Base-by-base conservation (phyloP, 1,140 invertebrate genomes). In the Lucilia sericata region DNA sequence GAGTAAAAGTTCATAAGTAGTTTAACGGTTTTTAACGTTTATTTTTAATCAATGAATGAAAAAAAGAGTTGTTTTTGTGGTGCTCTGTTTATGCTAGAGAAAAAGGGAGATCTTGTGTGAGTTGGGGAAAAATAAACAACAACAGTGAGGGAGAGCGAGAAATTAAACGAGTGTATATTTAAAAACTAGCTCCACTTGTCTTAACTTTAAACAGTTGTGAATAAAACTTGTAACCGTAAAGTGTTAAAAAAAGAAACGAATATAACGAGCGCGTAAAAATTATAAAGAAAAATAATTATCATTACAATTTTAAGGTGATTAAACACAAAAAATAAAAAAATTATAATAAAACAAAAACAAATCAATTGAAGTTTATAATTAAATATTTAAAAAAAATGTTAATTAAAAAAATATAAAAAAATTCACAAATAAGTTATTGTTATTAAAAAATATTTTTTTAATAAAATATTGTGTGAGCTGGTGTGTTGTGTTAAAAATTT, bases 171-270 rank as follows among this genome's bases (percentile, higher is more conserved):
- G n/a, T 21, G 21, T 70, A 17, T 78, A 17, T 17, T 80, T 80
- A 80, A 80, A 80, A 70, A 80, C 42, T 80, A 49, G 76, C 76
- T 80, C 76, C 76, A 80, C 76, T 80, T 80, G 42, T 49, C 9
- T 21, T 80, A 49, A 80, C 76, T 80, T 80, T 49, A 49, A 51
- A 21, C 76, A 80, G 76, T 80, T 80, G 76, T 80, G 76, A 49
- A 80, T 80, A 80, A 80, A 80, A 80, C 76, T 80, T 49, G 76
- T 49, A 80, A 80, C 42, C 42, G 76, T 49, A 12, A 80, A 80
- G 42, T 49, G 42, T n/a, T 25, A 25, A 47, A 78, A 78, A 47
- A 9, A 14, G 14, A 78, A 78, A 78, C 25, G 3, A 78, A 78
- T n/a, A 47, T 47, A 80, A 80, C 42, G 42, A 19, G n/a, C 42